phyloP scores from a whole-genome alignment of 2,888 invertebrate genomes.

The Lydus trimaculatus region DNA sequence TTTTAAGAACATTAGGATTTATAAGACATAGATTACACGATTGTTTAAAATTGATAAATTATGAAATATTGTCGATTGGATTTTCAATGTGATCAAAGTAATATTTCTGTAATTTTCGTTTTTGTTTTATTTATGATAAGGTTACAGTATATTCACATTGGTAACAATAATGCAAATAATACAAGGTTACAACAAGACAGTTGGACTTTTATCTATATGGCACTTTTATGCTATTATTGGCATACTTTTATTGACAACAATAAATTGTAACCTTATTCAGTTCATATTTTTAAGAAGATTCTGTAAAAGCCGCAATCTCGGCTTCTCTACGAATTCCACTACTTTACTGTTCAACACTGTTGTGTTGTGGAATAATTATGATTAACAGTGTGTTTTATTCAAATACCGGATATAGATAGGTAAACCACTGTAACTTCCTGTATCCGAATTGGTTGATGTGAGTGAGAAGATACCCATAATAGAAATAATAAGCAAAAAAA shows the following conservation, averaged over 20 bases:
- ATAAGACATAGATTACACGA: not conserved
- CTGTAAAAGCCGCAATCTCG: too few relatives aligned
- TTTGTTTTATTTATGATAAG: not conserved
- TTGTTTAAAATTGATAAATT: not conserved
- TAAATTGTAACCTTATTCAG: too few relatives aligned
- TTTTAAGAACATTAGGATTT: not conserved
- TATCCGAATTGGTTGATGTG: not conserved
- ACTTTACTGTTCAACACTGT: too few relatives aligned
- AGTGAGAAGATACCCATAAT: not conserved
- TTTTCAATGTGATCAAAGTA: not conserved
- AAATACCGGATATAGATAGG: not conserved
- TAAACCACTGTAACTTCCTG: not conserved
- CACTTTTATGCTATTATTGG: too few relatives aligned
- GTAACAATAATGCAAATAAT: not conserved
- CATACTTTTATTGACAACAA: too few relatives aligned
- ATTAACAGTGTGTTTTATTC: too few relatives aligned
- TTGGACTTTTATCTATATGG: not conserved
- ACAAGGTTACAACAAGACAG: not conserved
- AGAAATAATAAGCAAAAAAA: not conserved
- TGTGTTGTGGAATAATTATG: too few relatives aligned
- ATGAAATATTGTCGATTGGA: not conserved
- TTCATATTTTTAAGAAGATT: too few relatives aligned
- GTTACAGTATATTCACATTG: not conserved
- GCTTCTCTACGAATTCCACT: too few relatives aligned
- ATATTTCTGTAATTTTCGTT: not conserved